A percentile compares a stretch with the other conserved stretches of the same genome.
phyloP scores from a whole-genome alignment of 2,888 invertebrate genomes.

The Drosophila vallismaia region DNA sequence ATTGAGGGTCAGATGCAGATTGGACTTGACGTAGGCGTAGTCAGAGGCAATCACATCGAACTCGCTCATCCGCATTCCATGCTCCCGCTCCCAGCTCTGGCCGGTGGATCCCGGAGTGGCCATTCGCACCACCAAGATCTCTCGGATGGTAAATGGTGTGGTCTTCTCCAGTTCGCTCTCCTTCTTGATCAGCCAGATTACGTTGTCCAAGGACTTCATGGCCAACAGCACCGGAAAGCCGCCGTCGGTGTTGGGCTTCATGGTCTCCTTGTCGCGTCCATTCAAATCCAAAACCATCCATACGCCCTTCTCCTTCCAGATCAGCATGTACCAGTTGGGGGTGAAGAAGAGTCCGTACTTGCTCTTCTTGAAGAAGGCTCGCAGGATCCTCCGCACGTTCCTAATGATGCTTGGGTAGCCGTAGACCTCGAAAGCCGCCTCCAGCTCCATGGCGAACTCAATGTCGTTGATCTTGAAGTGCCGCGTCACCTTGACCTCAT shows the following conservation, averaged over 20 bases:
- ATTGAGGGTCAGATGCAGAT: conserved; percentile 75
- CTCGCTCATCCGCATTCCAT: conserved; percentile 70
- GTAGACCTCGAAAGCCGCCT: conserved; percentile 56
- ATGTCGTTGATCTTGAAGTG: conserved; percentile 75
- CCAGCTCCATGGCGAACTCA: conserved; percentile 74
- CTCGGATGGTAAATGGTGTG: conserved; percentile 69
- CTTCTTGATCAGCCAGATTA: conserved; percentile 71
- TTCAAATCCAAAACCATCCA: conserved; percentile 81
- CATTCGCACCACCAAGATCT: conserved; percentile 73
- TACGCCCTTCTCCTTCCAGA: conserved; percentile 76
- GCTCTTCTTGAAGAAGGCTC: conserved; percentile 66
- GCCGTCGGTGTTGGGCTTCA: conserved; percentile 56
- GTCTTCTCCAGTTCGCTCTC: conserved; percentile 63
- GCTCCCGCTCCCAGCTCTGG: conserved; percentile 62
- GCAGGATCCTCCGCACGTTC: conserved; percentile 52
- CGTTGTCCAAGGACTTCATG: conserved; percentile 73
- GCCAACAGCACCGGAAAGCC: conserved; percentile 76
- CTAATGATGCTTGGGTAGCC: conserved; percentile 30
- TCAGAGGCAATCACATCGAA: conserved; percentile 77
- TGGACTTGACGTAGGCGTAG: conserved; percentile 76
- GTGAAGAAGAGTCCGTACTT: conserved; percentile 70
- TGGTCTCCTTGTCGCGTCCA: conserved; percentile 69
- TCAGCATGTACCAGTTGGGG: conserved; percentile 70
- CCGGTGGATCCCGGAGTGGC: conserved; percentile 69
- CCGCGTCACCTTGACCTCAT: conserved; percentile 69